phyloP scores from a whole-genome alignment of 2,888 invertebrate genomes.

The Pasiphila rectangulata region DNA sequence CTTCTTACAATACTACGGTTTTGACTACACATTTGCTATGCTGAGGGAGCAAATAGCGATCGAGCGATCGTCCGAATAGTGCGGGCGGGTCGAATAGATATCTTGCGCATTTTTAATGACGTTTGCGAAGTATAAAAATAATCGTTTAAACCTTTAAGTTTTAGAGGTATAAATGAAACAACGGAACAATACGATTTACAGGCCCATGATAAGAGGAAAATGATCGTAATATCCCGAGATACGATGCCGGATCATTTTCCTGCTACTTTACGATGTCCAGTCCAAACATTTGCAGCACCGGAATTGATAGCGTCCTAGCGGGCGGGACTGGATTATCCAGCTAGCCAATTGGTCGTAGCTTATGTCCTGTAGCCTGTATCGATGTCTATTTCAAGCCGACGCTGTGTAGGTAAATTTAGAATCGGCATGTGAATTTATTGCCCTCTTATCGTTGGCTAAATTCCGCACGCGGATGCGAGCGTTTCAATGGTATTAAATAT shows the following conservation, averaged over 20 bases:
- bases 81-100: conserved; percentile 13
- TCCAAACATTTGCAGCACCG: background rate
- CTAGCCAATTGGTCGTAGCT: conserved; percentile 29
- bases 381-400: conserved; percentile 54
- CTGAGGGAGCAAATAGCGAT: conserved; percentile 23
- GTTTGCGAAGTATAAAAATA: background rate
- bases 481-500: no score
- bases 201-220: no score
- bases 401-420: conserved; percentile 19
- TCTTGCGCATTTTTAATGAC: conserved; percentile 15
- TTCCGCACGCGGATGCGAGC: no score
- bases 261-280: background rate
- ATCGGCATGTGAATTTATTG: conserved; percentile 8
- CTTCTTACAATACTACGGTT: conserved; percentile 38
- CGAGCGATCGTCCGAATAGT: conserved; percentile 25
- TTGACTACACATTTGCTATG: conserved; percentile 32
- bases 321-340: conserved; percentile 16
- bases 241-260: background rate
- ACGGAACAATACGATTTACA: background rate
- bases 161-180: no score
- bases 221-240: background rate
- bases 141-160: no score
- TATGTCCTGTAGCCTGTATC: conserved; percentile 45
- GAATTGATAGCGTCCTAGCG: conserved; percentile 13
- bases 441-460: background rate